Evolutionary conservation across 2,113 vertebrate species (phyloP).

Genomic region (Telmatochromis sp.): DNA sequence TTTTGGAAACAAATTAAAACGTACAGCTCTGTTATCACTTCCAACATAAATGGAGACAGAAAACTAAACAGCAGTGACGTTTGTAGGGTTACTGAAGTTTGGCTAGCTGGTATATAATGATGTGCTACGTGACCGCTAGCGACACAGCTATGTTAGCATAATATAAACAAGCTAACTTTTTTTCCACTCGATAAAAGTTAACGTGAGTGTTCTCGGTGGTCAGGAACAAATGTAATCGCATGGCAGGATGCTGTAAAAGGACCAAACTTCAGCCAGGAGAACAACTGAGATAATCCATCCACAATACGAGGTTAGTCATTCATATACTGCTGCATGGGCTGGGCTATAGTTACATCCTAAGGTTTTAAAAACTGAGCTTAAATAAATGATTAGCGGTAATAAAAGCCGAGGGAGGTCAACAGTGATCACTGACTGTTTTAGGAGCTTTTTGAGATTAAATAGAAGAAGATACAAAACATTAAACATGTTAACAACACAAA

Average conservation of each 20-base stretch:
- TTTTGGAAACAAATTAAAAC: too few species aligned
- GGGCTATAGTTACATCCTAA: neutral
- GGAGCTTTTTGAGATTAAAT: neutral
- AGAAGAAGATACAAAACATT: neutral
- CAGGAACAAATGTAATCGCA: fast-evolving
- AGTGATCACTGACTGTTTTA: neutral
- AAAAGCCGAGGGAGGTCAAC: neutral
- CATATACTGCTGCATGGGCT: neutral
- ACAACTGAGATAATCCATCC: neutral
- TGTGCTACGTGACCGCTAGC: too few species aligned
- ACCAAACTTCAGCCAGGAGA: neutral
- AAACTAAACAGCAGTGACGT: too few species aligned
- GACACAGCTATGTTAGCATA: too few species aligned
- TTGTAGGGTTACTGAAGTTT: too few species aligned
- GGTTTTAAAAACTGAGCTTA: neutral
- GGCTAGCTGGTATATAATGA: too few species aligned
- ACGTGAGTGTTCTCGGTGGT: neutral
- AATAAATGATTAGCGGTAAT: neutral
- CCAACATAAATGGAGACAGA: too few species aligned
- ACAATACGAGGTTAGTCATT: neutral
- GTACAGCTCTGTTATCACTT: too few species aligned
- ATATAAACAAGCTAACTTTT: too few species aligned
- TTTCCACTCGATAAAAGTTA: neutral
- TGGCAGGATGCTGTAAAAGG: neutral
- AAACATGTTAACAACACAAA: neutral